Evolutionary conservation across 2,888 invertebrate species (phyloP).

Genomic region (Cephus pygmeus): DNA sequence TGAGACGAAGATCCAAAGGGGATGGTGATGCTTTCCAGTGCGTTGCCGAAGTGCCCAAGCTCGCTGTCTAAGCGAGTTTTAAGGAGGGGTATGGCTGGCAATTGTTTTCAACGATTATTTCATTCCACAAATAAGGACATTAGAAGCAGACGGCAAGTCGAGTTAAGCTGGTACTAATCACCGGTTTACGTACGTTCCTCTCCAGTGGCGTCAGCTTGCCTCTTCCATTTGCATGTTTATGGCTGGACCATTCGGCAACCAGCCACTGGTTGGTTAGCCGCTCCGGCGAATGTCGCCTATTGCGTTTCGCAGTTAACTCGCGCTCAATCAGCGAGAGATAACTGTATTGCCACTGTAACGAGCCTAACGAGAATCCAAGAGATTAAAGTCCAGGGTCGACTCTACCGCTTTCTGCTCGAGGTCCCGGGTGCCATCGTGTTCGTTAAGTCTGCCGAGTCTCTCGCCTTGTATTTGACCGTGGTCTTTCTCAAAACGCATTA

Average conservation of each 20-base stretch:
- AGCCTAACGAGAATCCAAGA: neutral
- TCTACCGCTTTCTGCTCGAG: neutral
- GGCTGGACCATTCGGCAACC: slow-evolving; percentile 16
- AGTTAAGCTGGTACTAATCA: slow-evolving; percentile 41
- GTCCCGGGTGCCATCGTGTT: neutral
- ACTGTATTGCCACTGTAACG: neutral
- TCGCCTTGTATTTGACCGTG: neutral
- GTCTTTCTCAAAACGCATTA: neutral
- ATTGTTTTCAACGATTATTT: slow-evolving; percentile 5
- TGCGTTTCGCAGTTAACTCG: slow-evolving; percentile 1
- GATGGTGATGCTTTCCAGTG: neutral
- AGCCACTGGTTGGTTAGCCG: neutral
- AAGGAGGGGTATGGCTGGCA: slow-evolving; percentile 7
- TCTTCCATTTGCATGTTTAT: slow-evolving; percentile 44
- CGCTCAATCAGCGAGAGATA: neutral
- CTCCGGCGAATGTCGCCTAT: neutral
- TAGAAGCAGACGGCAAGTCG: slow-evolving; percentile 24
- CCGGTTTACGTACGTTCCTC: slow-evolving; percentile 28
- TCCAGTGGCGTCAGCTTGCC: slow-evolving; percentile 24
- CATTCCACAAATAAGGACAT: slow-evolving; percentile 9
- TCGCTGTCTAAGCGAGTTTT: slow-evolving; percentile 24
- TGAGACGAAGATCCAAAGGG: slow-evolving; percentile 19
- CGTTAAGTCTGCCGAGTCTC: neutral
- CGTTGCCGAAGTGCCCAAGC: neutral
- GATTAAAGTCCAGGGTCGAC: neutral